These are phyloP conservation scores for Pristionchus japonicus DNA, from an alignment of 2,888 invertebrate genomes.

Conservation along the genomic window DNA sequence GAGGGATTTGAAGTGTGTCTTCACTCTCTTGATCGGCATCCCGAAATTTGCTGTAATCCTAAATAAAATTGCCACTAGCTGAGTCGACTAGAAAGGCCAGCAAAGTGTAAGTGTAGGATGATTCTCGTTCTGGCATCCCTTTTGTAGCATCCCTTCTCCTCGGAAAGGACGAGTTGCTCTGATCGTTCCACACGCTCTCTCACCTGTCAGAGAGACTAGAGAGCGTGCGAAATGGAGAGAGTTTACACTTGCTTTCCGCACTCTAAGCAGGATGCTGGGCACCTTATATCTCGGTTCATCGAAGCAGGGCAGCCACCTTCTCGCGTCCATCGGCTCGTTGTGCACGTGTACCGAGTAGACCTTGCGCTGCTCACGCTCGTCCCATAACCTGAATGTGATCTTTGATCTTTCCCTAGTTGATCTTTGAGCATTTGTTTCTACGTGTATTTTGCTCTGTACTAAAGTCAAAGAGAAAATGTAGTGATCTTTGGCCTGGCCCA, in stretches of 20 bases:
- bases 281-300: background rate
- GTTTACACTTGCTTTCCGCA: background rate
- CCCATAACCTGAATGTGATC: background rate
- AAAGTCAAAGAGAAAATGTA: too few species aligned
- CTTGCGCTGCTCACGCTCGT: background rate
- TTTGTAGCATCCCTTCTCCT: too few species aligned
- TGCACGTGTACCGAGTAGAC: background rate
- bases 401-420: background rate
- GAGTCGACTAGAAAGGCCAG: too few species aligned
- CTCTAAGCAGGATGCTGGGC: background rate
- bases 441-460: too few species aligned
- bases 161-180: background rate
- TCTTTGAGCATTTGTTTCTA: background rate
- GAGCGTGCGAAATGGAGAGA: background rate
- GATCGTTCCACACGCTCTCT: background rate
- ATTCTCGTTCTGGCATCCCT: background rate
- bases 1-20: too few species aligned
- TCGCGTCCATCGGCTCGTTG: background rate
- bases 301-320: constrained; percentile 21
- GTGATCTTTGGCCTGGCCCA: background rate
- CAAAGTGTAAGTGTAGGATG: too few species aligned
- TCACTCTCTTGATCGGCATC: too few species aligned
- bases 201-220: background rate
- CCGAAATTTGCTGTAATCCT: too few species aligned
- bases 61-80: too few species aligned